Evolutionary conservation across 1,140 invertebrate genomes (phyloP).

Genomic region (Holotrichia oblita): DNA sequence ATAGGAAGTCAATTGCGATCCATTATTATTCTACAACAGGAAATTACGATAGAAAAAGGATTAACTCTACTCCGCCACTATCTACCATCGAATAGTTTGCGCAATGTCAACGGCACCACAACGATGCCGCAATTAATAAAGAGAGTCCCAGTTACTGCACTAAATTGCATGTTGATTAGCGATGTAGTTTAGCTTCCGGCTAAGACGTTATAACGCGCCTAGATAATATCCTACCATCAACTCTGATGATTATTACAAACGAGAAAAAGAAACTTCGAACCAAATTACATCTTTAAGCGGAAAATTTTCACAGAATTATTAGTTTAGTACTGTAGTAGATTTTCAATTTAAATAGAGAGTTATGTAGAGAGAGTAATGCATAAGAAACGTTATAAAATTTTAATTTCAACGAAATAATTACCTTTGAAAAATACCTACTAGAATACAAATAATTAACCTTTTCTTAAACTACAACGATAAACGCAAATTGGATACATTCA

Average conservation of each 20-base stretch:
- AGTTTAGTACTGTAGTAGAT: too few species aligned
- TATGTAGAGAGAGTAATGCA: too few species aligned
- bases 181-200: conserved; percentile 1
- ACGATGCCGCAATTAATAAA: conserved; percentile 3
- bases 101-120: background rate
- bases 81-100: background rate
- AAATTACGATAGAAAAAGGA: background rate
- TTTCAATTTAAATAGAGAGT: too few species aligned
- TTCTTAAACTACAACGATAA: background rate
- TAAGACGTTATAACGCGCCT: background rate
- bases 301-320: background rate
- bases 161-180: conserved; percentile 17
- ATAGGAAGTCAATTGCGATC: too few species aligned
- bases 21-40: too few species aligned
- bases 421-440: background rate
- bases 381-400: too few species aligned
- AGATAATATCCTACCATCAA: conserved; percentile 16
- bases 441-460: background rate
- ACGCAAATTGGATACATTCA: background rate
- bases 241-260: background rate
- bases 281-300: background rate
- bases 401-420: background rate
- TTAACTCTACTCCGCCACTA: background rate
- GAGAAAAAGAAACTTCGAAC: background rate
- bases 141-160: background rate